phyloP scores from a whole-genome alignment of 2,797 vertebrate genomes.

The Hemitrygon akajei region DNA sequence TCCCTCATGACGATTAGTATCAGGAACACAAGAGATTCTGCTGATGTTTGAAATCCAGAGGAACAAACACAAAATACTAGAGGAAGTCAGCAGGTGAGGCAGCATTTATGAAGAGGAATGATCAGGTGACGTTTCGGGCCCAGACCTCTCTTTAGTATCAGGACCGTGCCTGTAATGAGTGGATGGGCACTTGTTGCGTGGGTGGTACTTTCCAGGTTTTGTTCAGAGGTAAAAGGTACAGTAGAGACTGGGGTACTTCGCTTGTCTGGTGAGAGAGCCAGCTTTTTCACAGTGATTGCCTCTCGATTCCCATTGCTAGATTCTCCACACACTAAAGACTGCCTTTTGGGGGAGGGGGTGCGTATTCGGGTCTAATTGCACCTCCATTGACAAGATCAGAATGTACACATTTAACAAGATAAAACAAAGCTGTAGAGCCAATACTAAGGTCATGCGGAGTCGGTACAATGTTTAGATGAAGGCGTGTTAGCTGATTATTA shows the following conservation, averaged over 20 bases:
- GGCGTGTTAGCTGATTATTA: neutral
- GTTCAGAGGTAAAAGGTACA: too few relatives aligned
- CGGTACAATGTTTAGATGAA: neutral
- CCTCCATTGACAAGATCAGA: neutral
- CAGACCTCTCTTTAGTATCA: too few relatives aligned
- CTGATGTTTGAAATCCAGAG: too few relatives aligned
- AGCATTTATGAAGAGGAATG: too few relatives aligned
- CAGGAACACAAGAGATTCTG: too few relatives aligned
- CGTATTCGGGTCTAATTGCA: too few relatives aligned
- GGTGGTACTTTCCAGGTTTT: neutral
- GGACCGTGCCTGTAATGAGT: too few relatives aligned
- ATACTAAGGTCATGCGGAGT: neutral
- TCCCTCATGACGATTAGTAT: neutral
- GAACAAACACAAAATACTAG: too few relatives aligned
- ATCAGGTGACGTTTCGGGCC: too few relatives aligned
- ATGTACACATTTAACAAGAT: neutral
- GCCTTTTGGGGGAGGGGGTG: neutral
- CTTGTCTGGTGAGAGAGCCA: too few relatives aligned
- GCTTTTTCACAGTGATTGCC: neutral
- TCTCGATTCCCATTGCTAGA: neutral
- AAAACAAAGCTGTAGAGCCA: neutral
- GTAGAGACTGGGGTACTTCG: neutral
- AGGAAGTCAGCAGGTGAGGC: too few relatives aligned
- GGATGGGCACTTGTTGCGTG: neutral
- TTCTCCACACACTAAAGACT: too few relatives aligned